Conservation (phyloP, 2,888 invertebrate genomes). For the Ichneumon xanthorius region DNA sequence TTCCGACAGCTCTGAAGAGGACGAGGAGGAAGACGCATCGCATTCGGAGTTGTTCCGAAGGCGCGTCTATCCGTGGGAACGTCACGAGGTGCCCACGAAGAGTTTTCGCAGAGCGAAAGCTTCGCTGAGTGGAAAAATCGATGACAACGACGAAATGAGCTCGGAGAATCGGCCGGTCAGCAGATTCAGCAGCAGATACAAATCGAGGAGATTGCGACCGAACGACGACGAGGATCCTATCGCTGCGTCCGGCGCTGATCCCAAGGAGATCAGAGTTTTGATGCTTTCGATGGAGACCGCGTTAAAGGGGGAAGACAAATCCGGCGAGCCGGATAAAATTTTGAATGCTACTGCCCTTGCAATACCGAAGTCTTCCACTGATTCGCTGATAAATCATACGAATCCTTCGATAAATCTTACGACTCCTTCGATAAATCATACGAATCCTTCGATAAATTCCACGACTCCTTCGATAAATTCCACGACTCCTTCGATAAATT, state of each 20-base stretch:
- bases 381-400: constrained; percentile 8
- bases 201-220: constrained; percentile 29
- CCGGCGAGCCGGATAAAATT: not conserved
- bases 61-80: constrained; percentile 72
- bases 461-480: not conserved
- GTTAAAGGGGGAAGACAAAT: not conserved
- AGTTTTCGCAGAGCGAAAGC: constrained; percentile 22
- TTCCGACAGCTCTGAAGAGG: constrained; percentile 55
- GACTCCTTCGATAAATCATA: constrained; percentile 5
- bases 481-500: constrained; percentile 17
- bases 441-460: not conserved
- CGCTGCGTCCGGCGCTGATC: constrained; percentile 54
- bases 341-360: not conserved
- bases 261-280: constrained; percentile 65
- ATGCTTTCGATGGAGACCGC: constrained; percentile 45
- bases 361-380: not conserved
- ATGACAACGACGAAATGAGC: constrained; percentile 70
- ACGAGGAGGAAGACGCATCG: constrained; percentile 66
- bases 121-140: constrained; percentile 46
- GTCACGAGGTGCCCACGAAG: constrained; percentile 67
- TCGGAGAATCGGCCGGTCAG: constrained; percentile 70
- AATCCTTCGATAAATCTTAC: not conserved
- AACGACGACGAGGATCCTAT: constrained; percentile 49
- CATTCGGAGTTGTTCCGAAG: constrained; percentile 40
- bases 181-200: constrained; percentile 77